Percentiles rank a stretch among this genome's conserved stretches.
Conservation (phyloP, 1,140 invertebrate species). For the Brachionus calyciflorus region DNA sequence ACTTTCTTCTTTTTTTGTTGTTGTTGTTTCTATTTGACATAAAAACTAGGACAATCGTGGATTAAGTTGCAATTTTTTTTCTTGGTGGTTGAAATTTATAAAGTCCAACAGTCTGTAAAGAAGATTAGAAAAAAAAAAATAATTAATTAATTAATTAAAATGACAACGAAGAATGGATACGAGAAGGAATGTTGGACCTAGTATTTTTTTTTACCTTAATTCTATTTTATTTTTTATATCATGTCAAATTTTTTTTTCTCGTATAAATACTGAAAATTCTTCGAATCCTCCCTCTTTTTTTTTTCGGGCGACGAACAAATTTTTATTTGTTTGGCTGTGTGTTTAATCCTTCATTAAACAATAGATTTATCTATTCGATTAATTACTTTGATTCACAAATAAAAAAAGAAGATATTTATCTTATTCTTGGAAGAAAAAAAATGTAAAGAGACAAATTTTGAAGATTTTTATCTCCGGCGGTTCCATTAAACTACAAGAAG, state of each 20-base stretch:
- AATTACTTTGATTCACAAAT: constrained; percentile 27
- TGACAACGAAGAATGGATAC: constrained; percentile 26
- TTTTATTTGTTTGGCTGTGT: background rate
- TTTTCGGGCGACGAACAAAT: constrained; percentile 25
- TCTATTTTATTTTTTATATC: constrained; percentile 2
- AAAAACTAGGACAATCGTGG: constrained; percentile 44
- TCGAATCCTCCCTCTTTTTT: constrained; percentile 6
- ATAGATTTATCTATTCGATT: background rate
- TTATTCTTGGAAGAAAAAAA: too few relatives aligned
- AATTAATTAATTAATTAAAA: constrained; percentile 37
- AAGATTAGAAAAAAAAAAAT: constrained; percentile 27
- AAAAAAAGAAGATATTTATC: background rate
- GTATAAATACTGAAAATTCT: background rate
- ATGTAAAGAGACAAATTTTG: too few relatives aligned
- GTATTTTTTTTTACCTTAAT: background rate
- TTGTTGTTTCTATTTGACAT: constrained; percentile 8
- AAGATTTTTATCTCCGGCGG: too few relatives aligned
- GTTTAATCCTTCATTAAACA: constrained; percentile 37
- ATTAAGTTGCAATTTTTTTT: constrained; percentile 39
- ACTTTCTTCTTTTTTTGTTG: too few relatives aligned
- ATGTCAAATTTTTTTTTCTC: constrained; percentile 4
- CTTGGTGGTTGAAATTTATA: constrained; percentile 26
- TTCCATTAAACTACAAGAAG: too few relatives aligned
- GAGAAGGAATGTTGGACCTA: constrained; percentile 27
- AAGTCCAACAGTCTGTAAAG: constrained; percentile 42